Evolutionary conservation across 2,888 invertebrate species (phyloP).

Genomic region (Tachina grossa): DNA sequence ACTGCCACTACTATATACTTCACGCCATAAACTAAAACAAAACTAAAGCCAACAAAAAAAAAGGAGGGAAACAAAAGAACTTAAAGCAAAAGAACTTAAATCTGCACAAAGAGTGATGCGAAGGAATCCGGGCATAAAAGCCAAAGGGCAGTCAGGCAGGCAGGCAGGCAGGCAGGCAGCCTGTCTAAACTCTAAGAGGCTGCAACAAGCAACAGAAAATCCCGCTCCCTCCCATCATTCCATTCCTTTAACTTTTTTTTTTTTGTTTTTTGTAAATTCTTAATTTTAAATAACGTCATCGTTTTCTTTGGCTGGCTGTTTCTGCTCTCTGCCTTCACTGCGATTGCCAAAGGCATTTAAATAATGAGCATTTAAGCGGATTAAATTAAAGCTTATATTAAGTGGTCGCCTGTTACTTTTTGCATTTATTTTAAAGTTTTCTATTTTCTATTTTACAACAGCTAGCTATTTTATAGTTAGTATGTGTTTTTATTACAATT

Average conservation of each 20-base stretch:
- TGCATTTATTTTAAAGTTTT: constrained; percentile 1
- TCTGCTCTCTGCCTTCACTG: constrained; percentile 16
- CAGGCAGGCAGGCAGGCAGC: constrained; percentile 29
- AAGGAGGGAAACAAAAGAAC: constrained; percentile 6
- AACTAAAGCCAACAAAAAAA: constrained; percentile 46
- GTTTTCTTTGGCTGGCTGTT: constrained; percentile 22
- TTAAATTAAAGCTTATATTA: constrained; percentile 72
- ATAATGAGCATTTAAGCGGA: constrained; percentile 72
- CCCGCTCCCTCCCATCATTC: background rate
- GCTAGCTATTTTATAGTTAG: constrained; percentile 2
- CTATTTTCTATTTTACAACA: constrained; percentile 13
- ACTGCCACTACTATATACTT: constrained; percentile 33
- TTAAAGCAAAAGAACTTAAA: constrained; percentile 24
- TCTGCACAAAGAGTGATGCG: background rate
- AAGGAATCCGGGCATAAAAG: background rate
- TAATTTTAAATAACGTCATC: constrained; percentile 18
- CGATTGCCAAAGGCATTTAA: constrained; percentile 69
- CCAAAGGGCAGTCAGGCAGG: constrained; percentile 41
- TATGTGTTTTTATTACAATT: constrained; percentile 15
- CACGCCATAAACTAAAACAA: constrained; percentile 44
- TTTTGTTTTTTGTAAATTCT: background rate
- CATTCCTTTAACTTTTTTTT: background rate
- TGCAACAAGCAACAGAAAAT: constrained; percentile 30
- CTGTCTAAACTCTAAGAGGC: constrained; percentile 37
- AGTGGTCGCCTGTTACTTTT: constrained; percentile 70